Base-by-base conservation (phyloP, 2,797 vertebrate species). In the Silurus aristotelis region DNA sequence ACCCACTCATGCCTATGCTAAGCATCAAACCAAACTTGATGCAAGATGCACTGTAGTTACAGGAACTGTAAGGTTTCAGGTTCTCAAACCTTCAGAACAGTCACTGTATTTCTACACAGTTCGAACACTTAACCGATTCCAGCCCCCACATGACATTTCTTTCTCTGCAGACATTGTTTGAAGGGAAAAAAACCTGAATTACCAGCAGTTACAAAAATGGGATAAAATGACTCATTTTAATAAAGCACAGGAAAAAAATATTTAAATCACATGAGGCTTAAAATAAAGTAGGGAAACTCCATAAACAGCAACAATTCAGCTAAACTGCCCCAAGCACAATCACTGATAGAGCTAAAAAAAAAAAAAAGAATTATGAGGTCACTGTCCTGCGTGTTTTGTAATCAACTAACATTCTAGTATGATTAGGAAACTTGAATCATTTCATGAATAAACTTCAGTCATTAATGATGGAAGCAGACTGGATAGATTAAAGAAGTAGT, bases 281-380 rank as follows among this genome's bases (percentile, higher is more conserved):
- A 85, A 58, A 82, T 56, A 31, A 72, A 68, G 80, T 71, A 75
- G 63, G 22, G 27, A 73, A 85, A 73, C 78, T 55, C 84, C 80
- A 87, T 88, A 91, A 91, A 90, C 84, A 56, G 75, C 43, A 81
- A 67, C 63, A 31, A 55, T 27, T 19, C n/a, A 15, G 86, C 78
- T 80, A 71, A 67, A 89, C 46, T 58, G 78, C 63, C 38, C 88
- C 70, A 90, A 89, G 38, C 31, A 13, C 75, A 4, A 61, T 43
- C 31, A 46, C 58, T 46, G n/a, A 79, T 46, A 79, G n/a, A 63
- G 77, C 58, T 15, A 13, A 46, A 56, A 31, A 63, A 78, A 55
- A 27, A 75, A 55, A 75, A 63, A 63, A 63, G 7, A 61, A n/a
- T 22, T 63, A 20, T 63, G 20, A 8, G 2, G 20, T 67, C n/a